These are phyloP conservation scores for Megalurothrips usitatus DNA, from an alignment of 2,888 invertebrate species.

Conservation along the genomic window DNA sequence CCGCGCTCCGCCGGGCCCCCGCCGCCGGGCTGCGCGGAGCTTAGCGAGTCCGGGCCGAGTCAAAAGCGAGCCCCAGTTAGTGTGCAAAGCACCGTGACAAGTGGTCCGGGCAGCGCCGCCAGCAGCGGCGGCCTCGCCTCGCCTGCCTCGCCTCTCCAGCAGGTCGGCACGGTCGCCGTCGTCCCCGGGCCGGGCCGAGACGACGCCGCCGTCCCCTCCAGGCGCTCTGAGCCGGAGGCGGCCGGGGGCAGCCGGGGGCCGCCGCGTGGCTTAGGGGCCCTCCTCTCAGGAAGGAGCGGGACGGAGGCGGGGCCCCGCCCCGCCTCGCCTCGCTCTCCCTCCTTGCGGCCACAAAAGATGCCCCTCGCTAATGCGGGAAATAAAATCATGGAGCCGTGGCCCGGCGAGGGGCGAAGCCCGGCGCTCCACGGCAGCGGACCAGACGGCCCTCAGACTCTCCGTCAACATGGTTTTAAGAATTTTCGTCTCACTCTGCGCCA, in stretches of 20 bases:
- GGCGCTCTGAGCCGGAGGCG: not conserved
- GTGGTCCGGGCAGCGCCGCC: too few relatives aligned
- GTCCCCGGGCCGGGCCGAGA: not conserved
- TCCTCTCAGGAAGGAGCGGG: too few relatives aligned
- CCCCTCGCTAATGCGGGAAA: constrained; percentile 1
- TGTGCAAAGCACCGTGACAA: too few relatives aligned
- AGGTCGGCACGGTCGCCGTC: too few relatives aligned
- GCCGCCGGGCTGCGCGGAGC: too few relatives aligned
- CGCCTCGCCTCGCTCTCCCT: not conserved
- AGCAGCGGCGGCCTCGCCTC: too few relatives aligned
- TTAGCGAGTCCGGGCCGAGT: too few relatives aligned
- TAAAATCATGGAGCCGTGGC: not conserved
- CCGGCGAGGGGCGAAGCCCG: not conserved
- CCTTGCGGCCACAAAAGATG: not conserved
- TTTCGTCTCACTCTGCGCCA: not conserved
- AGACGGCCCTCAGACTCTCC: not conserved
- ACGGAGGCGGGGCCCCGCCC: not conserved
- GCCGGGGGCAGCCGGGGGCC: not conserved
- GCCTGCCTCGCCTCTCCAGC: too few relatives aligned
- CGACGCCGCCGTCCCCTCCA: not conserved
- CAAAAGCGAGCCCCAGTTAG: too few relatives aligned
- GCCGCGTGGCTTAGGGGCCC: too few relatives aligned
- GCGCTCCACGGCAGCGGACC: not conserved
- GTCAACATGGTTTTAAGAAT: constrained; percentile 11
- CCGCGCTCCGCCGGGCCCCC: too few relatives aligned